Evolutionary conservation across 2,113 vertebrate genomes (phyloP).

Genomic region (Xiphophorus hellerii): DNA sequence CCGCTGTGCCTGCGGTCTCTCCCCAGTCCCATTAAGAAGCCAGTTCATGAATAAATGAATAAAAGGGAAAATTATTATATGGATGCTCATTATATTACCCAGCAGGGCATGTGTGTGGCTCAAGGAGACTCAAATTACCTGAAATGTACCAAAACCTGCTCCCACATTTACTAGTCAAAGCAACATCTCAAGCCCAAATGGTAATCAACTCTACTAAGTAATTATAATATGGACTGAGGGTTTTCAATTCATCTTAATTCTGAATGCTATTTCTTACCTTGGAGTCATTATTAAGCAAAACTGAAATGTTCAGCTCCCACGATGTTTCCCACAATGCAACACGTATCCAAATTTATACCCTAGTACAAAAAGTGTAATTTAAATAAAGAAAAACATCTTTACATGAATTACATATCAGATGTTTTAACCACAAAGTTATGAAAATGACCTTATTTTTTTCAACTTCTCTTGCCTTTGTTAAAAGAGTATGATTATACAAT

Average conservation of each 20-base stretch:
- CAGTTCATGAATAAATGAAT: conserved; percentile 71
- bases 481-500: too few relatives aligned
- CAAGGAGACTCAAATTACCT: conserved; percentile 27
- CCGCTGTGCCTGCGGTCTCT: conserved; percentile 22
- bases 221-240: background rate
- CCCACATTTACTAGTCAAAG: conserved; percentile 6
- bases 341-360: too few relatives aligned
- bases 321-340: background rate
- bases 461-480: too few relatives aligned
- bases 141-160: conserved; percentile 5
- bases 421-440: too few relatives aligned
- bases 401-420: too few relatives aligned
- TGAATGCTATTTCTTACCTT: background rate
- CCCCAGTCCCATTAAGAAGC: conserved; percentile 39
- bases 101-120: conserved; percentile 3
- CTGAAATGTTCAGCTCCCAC: background rate
- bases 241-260: background rate
- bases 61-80: conserved; percentile 48
- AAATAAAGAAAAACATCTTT: too few relatives aligned
- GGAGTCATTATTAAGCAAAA: background rate
- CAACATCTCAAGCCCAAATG: background rate
- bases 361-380: too few relatives aligned
- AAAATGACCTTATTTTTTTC: too few relatives aligned
- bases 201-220: background rate
- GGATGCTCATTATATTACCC: conserved; percentile 50